Percentiles rank a stretch among this genome's conserved stretches.
Evolutionary conservation across 2,888 invertebrate species (phyloP).

Genomic region (Mayetiola destructor): DNA sequence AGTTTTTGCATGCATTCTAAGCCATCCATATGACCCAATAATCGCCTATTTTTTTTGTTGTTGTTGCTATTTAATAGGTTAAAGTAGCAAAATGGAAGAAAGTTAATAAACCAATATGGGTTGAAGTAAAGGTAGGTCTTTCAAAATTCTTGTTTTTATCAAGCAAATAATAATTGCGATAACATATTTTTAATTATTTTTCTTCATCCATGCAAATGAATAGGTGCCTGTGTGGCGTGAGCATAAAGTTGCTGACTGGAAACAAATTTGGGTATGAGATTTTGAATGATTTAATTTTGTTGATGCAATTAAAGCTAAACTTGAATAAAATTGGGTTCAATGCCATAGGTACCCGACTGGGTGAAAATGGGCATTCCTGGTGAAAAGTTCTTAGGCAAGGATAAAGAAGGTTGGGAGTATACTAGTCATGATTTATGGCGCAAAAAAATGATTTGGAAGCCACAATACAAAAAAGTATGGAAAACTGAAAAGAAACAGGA

Average conservation of each 20-base stretch:
- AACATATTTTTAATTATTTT: too few species aligned
- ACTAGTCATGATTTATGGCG: conserved; percentile 53
- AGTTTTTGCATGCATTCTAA: conserved; percentile 13
- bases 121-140: conserved; percentile 43
- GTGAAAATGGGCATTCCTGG: conserved; percentile 39
- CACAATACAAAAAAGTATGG: conserved; percentile 49
- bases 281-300: conserved; percentile 21
- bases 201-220: too few species aligned
- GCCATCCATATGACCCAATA: neutral
- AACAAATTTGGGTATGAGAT: conserved; percentile 43
- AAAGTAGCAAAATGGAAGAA: conserved; percentile 17
- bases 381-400: conserved; percentile 47
- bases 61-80: neutral
- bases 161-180: too few species aligned
- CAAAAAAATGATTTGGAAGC: conserved; percentile 56
- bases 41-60: neutral
- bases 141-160: too few species aligned
- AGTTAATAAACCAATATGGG: conserved; percentile 60
- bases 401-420: conserved; percentile 50
- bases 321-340: conserved; percentile 25
- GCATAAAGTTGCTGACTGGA: conserved; percentile 38
- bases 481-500: conserved; percentile 43
- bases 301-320: conserved; percentile 18
- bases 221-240: conserved; percentile 44
- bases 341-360: conserved; percentile 21